A percentile compares a stretch with the other conserved stretches of the same genome.
Conservation (phyloP, 2,797 vertebrate genomes). For the Menidia menidia region DNA sequence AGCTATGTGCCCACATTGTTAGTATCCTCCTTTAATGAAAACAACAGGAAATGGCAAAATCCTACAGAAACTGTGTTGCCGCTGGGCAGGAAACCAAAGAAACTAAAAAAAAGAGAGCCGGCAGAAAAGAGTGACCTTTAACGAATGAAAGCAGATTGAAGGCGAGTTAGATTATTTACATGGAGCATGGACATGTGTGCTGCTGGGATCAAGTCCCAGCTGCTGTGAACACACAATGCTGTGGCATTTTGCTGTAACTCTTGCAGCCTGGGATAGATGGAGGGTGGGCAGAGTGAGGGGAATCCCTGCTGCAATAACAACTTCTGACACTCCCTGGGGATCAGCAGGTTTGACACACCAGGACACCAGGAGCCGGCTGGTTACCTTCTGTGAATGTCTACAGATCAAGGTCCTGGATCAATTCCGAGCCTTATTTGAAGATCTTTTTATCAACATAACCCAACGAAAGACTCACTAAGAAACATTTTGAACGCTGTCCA, state of each 20-base stretch:
- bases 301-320: constrained; percentile 82
- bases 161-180: constrained; percentile 13
- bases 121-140: background rate
- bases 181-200: constrained; percentile 20
- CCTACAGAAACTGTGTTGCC: constrained; percentile 12
- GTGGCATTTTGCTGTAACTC: constrained; percentile 36
- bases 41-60: constrained; percentile 39
- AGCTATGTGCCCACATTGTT: constrained; percentile 5
- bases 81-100: constrained; percentile 15
- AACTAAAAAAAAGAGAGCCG: constrained; percentile 12
- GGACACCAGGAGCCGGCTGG: background rate
- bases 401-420: background rate
- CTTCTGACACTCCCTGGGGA: constrained; percentile 57
- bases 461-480: background rate
- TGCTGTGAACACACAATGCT: constrained; percentile 25
- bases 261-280: constrained; percentile 33
- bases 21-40: constrained; percentile 32
- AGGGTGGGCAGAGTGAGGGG: constrained; percentile 39
- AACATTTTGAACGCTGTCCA: background rate
- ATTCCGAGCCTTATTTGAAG: background rate
- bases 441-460: background rate
- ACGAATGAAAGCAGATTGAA: constrained; percentile 17
- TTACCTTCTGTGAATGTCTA: constrained; percentile 32
- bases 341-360: constrained; percentile 40
- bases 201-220: constrained; percentile 39